Percentiles rank a stretch among this genome's conserved stretches.
These are phyloP conservation scores for Zoanthus sociatus DNA, from an alignment of 92 coral and sea anemone species.

Conservation along the genomic window DNA sequence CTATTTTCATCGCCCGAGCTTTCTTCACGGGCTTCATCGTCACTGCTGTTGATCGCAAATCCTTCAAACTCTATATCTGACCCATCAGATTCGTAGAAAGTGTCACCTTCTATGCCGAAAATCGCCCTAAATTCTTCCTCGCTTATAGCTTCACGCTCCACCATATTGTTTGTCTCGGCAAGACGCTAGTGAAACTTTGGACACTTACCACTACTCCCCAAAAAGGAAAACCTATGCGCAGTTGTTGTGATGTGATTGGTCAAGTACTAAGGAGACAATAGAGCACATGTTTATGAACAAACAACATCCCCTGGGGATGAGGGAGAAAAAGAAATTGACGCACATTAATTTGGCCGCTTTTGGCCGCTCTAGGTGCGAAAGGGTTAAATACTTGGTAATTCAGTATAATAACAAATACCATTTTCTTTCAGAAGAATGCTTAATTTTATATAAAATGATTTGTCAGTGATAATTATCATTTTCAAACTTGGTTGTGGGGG, in stretches of 20 bases:
- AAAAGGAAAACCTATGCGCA: conserved; percentile 9
- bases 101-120: conserved; percentile 22
- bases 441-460: too few relatives aligned
- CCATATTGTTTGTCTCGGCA: too few relatives aligned
- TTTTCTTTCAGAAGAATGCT: too few relatives aligned
- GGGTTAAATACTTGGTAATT: too few relatives aligned
- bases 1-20: not conserved
- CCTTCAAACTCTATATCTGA: conserved; percentile 33
- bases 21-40: not conserved
- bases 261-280: not conserved
- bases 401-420: too few relatives aligned
- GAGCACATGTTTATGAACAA: conserved; percentile 34
- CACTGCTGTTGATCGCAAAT: not conserved
- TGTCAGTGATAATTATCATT: too few relatives aligned
- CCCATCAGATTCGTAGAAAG: conserved; percentile 15
- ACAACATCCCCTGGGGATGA: too few relatives aligned
- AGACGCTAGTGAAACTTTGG: not conserved
- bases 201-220: not conserved
- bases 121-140: not conserved
- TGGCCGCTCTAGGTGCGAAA: too few relatives aligned
- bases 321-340: conserved; percentile 10
- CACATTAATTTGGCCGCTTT: not conserved
- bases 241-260: conserved; percentile 10
- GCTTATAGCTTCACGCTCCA: conserved; percentile 1
- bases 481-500: too few relatives aligned